Conservation (phyloP, 2,797 vertebrate species). For the Squalus acanthias region DNA sequence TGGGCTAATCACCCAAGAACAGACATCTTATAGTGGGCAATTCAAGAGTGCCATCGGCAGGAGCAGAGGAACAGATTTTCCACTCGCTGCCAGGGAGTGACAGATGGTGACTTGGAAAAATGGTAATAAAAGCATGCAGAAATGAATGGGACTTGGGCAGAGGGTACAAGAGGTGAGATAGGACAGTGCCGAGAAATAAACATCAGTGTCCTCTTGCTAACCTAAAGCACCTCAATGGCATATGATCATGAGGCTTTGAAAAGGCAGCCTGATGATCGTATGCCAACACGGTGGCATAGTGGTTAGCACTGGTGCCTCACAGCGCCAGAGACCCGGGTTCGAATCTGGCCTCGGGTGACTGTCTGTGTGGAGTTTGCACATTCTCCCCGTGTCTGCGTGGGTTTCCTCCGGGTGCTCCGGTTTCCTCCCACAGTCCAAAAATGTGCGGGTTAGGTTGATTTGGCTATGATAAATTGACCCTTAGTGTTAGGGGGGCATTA, state of each 20-base stretch:
- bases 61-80: not conserved
- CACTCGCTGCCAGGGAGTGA: not conserved
- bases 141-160: not conserved
- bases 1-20: not conserved
- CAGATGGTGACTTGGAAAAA: not conserved
- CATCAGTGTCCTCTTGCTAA: not conserved
- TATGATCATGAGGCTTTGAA: not conserved
- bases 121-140: not conserved
- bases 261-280: not conserved
- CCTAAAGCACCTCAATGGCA: not conserved
- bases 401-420: no score
- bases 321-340: no score
- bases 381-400: no score
- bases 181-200: not conserved
- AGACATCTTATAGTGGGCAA: not conserved
- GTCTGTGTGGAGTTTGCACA: no score
- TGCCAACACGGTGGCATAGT: no score
- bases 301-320: no score
- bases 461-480: no score
- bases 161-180: not conserved
- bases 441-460: no score
- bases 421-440: no score
- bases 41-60: not conserved
- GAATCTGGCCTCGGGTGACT: no score
- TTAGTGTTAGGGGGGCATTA: no score